Percentiles rank a stretch among this genome's conserved stretches.
Conservation (phyloP, 1,140 invertebrate genomes). For the Zaprionus inermis region DNA sequence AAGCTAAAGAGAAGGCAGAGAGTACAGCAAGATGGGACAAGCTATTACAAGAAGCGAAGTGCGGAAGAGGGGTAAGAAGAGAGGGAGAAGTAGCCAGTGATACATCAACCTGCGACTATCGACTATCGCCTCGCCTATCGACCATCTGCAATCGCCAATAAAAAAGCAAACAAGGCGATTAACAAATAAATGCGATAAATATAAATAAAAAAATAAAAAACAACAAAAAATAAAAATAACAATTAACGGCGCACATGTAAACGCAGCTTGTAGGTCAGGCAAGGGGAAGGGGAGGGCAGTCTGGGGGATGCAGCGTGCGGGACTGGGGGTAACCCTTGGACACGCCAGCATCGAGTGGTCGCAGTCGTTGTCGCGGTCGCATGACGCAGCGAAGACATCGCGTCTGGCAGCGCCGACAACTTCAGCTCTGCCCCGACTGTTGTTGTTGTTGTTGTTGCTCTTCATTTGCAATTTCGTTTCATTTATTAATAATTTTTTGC, state of each 20-base stretch:
- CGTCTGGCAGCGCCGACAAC: slow-evolving; percentile 37
- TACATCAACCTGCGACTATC: not conserved
- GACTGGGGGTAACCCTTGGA: slow-evolving; percentile 12
- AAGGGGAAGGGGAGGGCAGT: not conserved
- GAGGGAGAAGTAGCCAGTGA: not conserved
- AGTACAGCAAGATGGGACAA: too few relatives aligned
- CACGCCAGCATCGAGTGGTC: slow-evolving; percentile 46
- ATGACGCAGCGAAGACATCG: slow-evolving; percentile 57
- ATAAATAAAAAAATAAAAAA: slow-evolving; percentile 24
- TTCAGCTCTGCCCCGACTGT: slow-evolving; percentile 1
- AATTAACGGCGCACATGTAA: slow-evolving; percentile 54
- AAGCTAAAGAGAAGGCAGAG: too few relatives aligned
- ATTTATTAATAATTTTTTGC: slow-evolving; percentile 41
- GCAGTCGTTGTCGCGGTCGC: slow-evolving; percentile 1
- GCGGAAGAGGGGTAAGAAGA: not conserved
- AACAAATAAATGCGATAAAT: slow-evolving; percentile 31
- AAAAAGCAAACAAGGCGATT: slow-evolving; percentile 53
- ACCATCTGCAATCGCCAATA: slow-evolving; percentile 17
- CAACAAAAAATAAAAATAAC: slow-evolving; percentile 32
- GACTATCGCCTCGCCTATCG: slow-evolving; percentile 1
- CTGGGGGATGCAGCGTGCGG: not conserved
- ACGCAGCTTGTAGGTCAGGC: slow-evolving; percentile 13
- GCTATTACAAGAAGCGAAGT: not conserved
- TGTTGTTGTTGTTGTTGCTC: slow-evolving; percentile 25
- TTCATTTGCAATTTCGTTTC: slow-evolving; percentile 44